Base-by-base conservation (phyloP, 2,113 vertebrate species). In the Dicaeum eximium region DNA sequence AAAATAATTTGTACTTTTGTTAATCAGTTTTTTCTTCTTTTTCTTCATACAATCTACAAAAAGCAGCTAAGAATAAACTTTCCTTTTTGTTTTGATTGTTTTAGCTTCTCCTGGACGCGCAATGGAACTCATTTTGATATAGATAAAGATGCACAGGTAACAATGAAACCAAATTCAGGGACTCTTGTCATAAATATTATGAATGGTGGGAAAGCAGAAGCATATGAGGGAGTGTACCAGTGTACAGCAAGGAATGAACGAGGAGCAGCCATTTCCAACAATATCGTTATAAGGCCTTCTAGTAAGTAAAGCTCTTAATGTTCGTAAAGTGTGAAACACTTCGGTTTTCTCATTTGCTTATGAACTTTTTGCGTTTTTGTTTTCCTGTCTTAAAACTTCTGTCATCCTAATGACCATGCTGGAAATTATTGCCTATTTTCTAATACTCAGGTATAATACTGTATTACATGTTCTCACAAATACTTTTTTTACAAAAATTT, bases 101-200 rank as follows among this genome's bases (percentile, higher is more conserved):
- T 54, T 96, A 99, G 99, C 92, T 99, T 99, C 95, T 99, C 99
- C 57, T 99, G 99, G 99, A 99, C 99, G 1, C 98, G 98, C 84
- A 98, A 99, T 78, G 99, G 99, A 91, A 99, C 98, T 61, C 99
- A 99, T 98, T 99, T 99, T 96, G 99, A 99, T 96, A 98, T 98
- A 21, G 99, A 99, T 71, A 97, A 98, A 92, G 98, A 99, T 92
- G 64, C 98, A 81, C 98, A 98, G 31, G 98, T 99, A 89, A 98
- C 93, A 91, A 99, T 99, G 99, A 99, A 96, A 96, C 92, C 98
- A 47, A 98, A 98, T 94, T 99, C 98, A 28, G 99, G 99, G 71
- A 99, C 99, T 1, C 98, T 99, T 73, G 96, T 98, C 66, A 95
- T 99, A 97, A 99, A 99, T 97, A 99, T 99, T 71, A 97, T 98